These are phyloP conservation scores for Mimachlamys varia DNA, from an alignment of 2,888 invertebrate species.

Conservation along the genomic window DNA sequence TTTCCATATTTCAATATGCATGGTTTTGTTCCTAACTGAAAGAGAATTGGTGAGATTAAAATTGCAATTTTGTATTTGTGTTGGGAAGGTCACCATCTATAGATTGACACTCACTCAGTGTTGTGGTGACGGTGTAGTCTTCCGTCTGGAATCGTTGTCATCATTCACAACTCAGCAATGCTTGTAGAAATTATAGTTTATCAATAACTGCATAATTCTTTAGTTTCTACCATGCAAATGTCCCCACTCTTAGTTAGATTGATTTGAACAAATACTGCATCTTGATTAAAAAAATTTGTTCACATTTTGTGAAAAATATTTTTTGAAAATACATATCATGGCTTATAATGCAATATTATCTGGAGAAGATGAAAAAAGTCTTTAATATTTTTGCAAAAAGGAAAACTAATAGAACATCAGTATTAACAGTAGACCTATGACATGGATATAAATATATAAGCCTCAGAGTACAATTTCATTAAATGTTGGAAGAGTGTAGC, in stretches of 20 bases:
- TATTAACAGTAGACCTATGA: no score
- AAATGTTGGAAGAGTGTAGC: neutral
- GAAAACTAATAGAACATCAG: no score
- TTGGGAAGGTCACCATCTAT: neutral
- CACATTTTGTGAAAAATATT: neutral
- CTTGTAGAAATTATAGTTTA: neutral
- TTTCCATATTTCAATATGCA: neutral
- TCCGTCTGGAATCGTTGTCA: neutral
- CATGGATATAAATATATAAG: neutral
- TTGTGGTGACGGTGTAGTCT: neutral
- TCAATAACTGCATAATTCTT: neutral
- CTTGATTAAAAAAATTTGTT: neutral
- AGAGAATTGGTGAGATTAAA: neutral
- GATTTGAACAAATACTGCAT: neutral
- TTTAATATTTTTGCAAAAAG: no score
- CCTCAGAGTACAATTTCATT: neutral
- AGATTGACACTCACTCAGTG: constrained; percentile 7
- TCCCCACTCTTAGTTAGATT: neutral
- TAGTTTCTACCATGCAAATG: neutral
- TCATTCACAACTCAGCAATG: neutral
- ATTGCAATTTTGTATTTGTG: neutral
- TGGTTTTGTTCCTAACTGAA: neutral
- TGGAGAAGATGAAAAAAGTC: no score
- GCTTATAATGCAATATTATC: neutral
- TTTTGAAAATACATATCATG: neutral